Conservation (phyloP, 2,888 invertebrate species). For the Diaphora mendica region DNA sequence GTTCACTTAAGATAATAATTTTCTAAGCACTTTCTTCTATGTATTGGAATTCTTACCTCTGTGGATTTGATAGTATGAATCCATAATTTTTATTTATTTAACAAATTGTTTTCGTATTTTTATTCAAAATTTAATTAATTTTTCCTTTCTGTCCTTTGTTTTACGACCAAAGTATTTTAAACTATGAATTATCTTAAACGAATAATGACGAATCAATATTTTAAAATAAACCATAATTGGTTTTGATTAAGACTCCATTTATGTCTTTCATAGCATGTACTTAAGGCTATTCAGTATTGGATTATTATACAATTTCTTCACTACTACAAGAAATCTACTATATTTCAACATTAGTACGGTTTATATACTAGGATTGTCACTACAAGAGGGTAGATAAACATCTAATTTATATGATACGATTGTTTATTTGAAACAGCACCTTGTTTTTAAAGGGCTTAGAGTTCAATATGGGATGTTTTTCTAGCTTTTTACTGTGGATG, state of each 20-base stretch:
- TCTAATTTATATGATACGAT: neutral
- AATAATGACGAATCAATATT: neutral
- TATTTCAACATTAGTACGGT: conserved; percentile 12
- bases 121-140: neutral
- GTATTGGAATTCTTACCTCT: neutral
- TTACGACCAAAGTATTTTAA: neutral
- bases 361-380: neutral
- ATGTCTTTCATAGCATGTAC: no score
- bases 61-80: neutral
- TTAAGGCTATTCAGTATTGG: neutral
- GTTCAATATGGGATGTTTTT: neutral
- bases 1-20: conserved; percentile 8
- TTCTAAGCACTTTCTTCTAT: neutral
- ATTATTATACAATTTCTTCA: neutral
- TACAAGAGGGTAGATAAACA: conserved; percentile 4
- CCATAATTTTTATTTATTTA: no score
- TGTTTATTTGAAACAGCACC: neutral
- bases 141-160: neutral
- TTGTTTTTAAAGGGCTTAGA: neutral
- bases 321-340: neutral
- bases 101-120: neutral
- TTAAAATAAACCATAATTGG: neutral
- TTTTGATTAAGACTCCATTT: neutral
- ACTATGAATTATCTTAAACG: neutral
- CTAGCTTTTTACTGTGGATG: neutral